Evolutionary conservation across 2,888 invertebrate species (phyloP), one percentile per base, ranked within the genome.

Genomic region (Tipula helvola): DNA sequence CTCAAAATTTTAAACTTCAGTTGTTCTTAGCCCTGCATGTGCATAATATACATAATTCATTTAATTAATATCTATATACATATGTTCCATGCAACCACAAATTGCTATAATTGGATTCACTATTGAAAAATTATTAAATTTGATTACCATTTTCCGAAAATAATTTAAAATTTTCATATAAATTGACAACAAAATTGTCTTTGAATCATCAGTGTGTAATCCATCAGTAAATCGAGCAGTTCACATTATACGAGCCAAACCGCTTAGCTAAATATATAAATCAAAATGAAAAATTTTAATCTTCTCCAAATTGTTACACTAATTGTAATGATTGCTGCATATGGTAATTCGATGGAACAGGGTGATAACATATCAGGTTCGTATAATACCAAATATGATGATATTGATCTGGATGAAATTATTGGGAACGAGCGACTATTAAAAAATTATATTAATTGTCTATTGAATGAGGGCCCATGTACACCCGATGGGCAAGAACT

Each of bases 381-480:
- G 87, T 95, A 95, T 89, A 94, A 94, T 0, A 93, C 93, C 87
- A 95, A 94, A 89, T 96, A 94, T 89, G 95, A 95, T 90, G 94
- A 94, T 89, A 91, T 96, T 86, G 92, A 96, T 90, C 87, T 96
- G 87, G 93, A 95, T 86, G 93, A 94, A 89, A 94, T 96, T 88
- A 90, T 96, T 36, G 90, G 89, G 4, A 96, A 94, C 90, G 93
- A 94, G 44, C 92, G 95, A 18, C 91, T 96, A n/a, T 90, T 96
- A 3, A 91, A 92, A 44, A 94, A 93, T 83, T 95, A 96, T 89
- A 91, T 94, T 84, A 93, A 94, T 87, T 96, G 96, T 89, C 89
- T 96, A 57, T 90, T 95, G 89, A 93, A 93, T 0, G 91, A 91
- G 87, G 94, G 94, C 12, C 93, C 93, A 83, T 96, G 96, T 90